Base-by-base conservation (phyloP, 2,797 vertebrate species). In the Morus bassanus region DNA sequence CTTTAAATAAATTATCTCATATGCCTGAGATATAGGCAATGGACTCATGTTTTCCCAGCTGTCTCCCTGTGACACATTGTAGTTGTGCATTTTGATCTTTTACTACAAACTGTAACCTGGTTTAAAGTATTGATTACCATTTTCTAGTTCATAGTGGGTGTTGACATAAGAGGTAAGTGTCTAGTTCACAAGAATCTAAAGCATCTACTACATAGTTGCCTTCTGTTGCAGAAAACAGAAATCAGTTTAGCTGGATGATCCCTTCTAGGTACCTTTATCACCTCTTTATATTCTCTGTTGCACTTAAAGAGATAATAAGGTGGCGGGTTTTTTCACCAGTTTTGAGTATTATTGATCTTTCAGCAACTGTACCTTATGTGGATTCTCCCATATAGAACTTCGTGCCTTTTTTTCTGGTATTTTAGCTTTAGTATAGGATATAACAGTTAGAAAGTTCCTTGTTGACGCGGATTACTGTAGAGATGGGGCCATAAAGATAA, bases 311-410 rank as follows among this genome's bases (percentile, higher is more conserved):
- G 9, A 50, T 21, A 91, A 72, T 6, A 78, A 88, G 39, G 22
- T 35, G 10, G 8, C 1, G 0, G 9, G 4, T 0, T 75, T 89
- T 73, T 27, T 7, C 10, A 17, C 23, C 24, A 17, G 15, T 82
- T 89, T 72, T 63, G 28, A 60, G 22, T 54, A 28, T 39, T 41
- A 23, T 7, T 72, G 13, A 13, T 64, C 28, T 76, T 94, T 50
- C 80, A 93, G 37, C 27, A 91, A 33, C 16, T 37, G 4, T 37
- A 35, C 23, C 24, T 51, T 67, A 75, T 7, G 14, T 39, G 17
- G 23, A 89, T 82, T 90, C 16, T 91, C 73, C 31, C 21, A 39
- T 59, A 46, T 0, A 63, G 30, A 88, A 48, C 16, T 78, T 76
- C 18, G 5, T 53, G 19, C 7, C 12, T 31, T 79, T 67, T 67